Conservation (phyloP, 2,888 invertebrate species). For the Agonopterix subpropinquella region DNA sequence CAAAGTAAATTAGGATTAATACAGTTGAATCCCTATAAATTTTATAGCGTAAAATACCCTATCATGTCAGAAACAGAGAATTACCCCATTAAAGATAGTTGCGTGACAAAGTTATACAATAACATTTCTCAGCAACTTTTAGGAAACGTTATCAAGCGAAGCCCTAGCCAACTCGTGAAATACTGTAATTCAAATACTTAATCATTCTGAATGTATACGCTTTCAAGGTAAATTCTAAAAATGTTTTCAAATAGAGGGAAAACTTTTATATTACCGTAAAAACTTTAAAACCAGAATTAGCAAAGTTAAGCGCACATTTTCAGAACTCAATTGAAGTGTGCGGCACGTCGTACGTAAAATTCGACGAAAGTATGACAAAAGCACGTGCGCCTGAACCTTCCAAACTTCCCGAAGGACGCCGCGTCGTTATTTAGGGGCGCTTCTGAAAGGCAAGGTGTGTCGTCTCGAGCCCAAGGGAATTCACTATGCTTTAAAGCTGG, state of each 20-base stretch:
- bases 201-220: neutral
- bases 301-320: slow-evolving; percentile 45
- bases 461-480: slow-evolving; percentile 59
- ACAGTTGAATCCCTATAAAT: neutral
- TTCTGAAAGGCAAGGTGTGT: slow-evolving; percentile 71
- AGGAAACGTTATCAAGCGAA: neutral
- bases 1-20: slow-evolving; percentile 3
- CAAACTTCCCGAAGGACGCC: slow-evolving; percentile 69
- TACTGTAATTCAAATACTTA: neutral
- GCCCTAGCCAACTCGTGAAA: neutral
- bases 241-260: slow-evolving; percentile 5
- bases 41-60: slow-evolving; percentile 4
- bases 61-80: slow-evolving; percentile 7
- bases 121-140: slow-evolving; percentile 2
- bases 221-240: neutral
- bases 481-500: slow-evolving; percentile 69
- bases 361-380: slow-evolving; percentile 69
- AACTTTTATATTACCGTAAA: slow-evolving; percentile 28
- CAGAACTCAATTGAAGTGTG: slow-evolving; percentile 63
- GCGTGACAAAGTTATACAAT: slow-evolving; percentile 5
- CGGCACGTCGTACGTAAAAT: slow-evolving; percentile 67
- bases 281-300: slow-evolving; percentile 54
- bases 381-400: slow-evolving; percentile 65
- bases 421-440: slow-evolving; percentile 63
- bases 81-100: slow-evolving; percentile 9